Base-by-base conservation (phyloP, 2,113 vertebrate genomes). In the Macquaria australasica region DNA sequence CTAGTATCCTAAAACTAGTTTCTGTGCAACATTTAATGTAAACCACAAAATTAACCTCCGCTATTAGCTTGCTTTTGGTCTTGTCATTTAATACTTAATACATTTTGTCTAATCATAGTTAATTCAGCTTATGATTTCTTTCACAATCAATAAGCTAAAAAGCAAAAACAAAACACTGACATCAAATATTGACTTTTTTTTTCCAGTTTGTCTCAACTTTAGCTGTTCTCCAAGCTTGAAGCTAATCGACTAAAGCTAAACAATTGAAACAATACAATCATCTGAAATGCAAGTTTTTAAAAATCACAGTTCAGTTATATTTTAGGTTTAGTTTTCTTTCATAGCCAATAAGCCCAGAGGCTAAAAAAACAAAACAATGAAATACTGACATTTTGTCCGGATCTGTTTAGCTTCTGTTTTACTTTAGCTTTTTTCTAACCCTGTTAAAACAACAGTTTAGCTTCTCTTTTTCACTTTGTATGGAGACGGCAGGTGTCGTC, bases 1-100 rank as follows among this genome's bases (percentile, higher is more conserved):
- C n/a, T n/a, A n/a, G n/a, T 81, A 81, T 86, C 80, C 1, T 66
- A 7, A 14, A 63, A 31, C 66, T 62, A 21, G 34, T 51, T 58
- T 28, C 5, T 51, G 67, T 69, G 70, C 66, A 25, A 55, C 41
- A 58, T 63, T 73, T 63, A 62, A 63, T 56, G 15, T 76, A 73
- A 77, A 77, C n/a, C 55, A 68, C 37, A 25, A 53, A 66, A 15
- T 50, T 34, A 15, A 28, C 8, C 28, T 73, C 66, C 45, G 31
- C 14, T 67, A 64, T 71, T 58, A 21, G 14, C 58, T 53, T 41
- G 25, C 15, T 72, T 76, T 75, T 18, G 56, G 45, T 48, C 23
- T 20, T 8, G 39, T 39, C 39, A 37, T 18, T 20, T 34, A n/a
- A 12, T 4, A 37, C 43, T 37, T 10, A 15, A 50, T n/a, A n/a